Evolutionary conservation across 2,797 vertebrate species (phyloP).

Genomic region (Danio albolineatus): DNA sequence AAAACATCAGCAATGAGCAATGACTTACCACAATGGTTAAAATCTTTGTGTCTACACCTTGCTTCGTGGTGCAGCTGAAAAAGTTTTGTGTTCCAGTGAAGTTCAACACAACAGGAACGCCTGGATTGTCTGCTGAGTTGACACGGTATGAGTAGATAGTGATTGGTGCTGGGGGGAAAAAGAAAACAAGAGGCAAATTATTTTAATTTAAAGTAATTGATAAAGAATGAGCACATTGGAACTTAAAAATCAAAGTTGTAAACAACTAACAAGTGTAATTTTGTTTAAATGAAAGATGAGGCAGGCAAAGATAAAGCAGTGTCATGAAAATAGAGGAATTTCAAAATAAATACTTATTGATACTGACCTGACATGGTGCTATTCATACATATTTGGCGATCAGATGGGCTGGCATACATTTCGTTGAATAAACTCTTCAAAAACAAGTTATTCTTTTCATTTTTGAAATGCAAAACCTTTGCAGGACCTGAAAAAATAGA

Average conservation of each 20-base stretch:
- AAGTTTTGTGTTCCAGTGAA: constrained; percentile 74
- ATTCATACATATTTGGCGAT: background rate
- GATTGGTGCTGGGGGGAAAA: constrained; percentile 71
- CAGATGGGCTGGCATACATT: constrained; percentile 10
- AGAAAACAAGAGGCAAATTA: constrained; percentile 23
- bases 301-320: background rate
- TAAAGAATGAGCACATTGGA: too few relatives aligned
- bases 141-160: constrained; percentile 79
- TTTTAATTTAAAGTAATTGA: too few relatives aligned
- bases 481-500: background rate
- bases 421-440: background rate
- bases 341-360: background rate
- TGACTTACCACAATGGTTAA: constrained; percentile 73
- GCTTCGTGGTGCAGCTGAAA: constrained; percentile 69
- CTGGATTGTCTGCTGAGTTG: constrained; percentile 31
- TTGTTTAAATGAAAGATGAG: background rate
- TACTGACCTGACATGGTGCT: constrained; percentile 39
- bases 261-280: background rate
- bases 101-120: constrained; percentile 79
- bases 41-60: constrained; percentile 12
- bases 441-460: background rate
- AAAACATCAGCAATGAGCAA: background rate
- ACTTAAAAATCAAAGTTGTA: too few relatives aligned
- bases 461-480: background rate
- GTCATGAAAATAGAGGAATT: background rate